Conservation (phyloP, 2,797 vertebrate genomes). For the Gorsachius magnificus region DNA sequence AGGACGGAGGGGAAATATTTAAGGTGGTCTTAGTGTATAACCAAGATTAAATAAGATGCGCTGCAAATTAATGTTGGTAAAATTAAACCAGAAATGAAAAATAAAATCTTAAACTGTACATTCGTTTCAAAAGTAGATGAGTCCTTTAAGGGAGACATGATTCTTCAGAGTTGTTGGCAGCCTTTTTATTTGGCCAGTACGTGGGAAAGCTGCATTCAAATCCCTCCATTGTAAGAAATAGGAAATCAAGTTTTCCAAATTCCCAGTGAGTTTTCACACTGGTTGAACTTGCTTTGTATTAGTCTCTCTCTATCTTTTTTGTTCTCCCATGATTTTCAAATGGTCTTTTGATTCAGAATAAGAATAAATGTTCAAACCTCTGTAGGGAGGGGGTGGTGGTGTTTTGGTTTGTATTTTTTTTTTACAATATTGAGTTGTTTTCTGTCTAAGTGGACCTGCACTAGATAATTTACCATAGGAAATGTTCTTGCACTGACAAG, state of each 20-base stretch:
- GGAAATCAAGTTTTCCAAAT: neutral
- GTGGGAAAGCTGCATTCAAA: neutral
- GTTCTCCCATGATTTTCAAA: neutral
- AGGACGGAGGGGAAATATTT: constrained; percentile 22
- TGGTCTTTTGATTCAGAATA: neutral
- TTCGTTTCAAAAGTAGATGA: neutral
- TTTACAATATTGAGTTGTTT: neutral
- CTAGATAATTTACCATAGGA: neutral
- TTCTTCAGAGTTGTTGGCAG: neutral
- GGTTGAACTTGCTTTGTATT: neutral
- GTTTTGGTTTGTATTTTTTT: neutral
- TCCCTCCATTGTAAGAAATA: neutral
- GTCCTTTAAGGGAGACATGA: neutral
- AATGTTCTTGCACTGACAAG: neutral
- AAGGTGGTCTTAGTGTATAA: neutral
- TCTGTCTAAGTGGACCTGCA: neutral
- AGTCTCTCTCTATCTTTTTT: neutral
- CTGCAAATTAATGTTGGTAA: neutral
- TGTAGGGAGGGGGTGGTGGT: neutral
- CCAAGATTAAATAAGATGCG: neutral
- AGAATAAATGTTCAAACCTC: neutral
- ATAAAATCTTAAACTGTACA: neutral
- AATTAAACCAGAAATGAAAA: neutral
- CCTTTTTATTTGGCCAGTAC: neutral
- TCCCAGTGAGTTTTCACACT: neutral